Percentiles rank a stretch among this genome's conserved stretches.
Evolutionary conservation across 1,140 invertebrate species (phyloP).

Genomic region (Hormaphis cornu): DNA sequence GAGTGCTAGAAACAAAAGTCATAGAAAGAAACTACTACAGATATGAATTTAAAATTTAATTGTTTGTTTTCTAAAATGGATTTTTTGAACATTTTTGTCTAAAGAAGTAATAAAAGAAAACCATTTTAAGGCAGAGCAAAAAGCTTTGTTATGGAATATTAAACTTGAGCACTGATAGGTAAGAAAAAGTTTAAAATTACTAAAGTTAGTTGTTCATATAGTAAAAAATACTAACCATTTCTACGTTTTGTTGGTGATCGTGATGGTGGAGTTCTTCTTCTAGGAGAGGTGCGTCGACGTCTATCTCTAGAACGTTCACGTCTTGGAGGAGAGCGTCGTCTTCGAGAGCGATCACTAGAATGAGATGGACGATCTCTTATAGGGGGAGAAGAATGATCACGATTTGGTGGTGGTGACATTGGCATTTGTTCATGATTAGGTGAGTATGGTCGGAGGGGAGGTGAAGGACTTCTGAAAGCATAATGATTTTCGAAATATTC

Average conservation of each 20-base stretch:
- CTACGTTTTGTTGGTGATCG: not conserved
- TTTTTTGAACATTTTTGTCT: too few relatives aligned
- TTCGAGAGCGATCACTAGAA: not conserved
- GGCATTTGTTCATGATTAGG: not conserved
- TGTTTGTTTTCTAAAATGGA: too few relatives aligned
- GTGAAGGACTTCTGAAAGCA: not conserved
- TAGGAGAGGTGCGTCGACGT: not conserved
- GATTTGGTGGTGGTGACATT: not conserved
- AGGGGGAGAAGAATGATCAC: not conserved
- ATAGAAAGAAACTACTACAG: too few relatives aligned
- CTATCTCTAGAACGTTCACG: conserved; percentile 13
- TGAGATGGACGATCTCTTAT: conserved; percentile 1
- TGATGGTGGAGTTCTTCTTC: conserved; percentile 10
- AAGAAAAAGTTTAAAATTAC: too few relatives aligned
- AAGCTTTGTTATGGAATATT: too few relatives aligned
- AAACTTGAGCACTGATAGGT: too few relatives aligned
- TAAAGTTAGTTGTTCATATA: too few relatives aligned
- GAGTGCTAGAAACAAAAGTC: too few relatives aligned
- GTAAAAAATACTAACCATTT: not conserved
- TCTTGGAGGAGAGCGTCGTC: not conserved
- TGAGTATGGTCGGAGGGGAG: not conserved
- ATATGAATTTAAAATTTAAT: too few relatives aligned
- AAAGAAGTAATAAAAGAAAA: too few relatives aligned
- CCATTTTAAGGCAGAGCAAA: too few relatives aligned
- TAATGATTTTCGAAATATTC: conserved; percentile 5